Evolutionary conservation across 2,888 invertebrate genomes (phyloP), one percentile per base, ranked within the genome.

Genomic region (Archips crataeganus): DNA sequence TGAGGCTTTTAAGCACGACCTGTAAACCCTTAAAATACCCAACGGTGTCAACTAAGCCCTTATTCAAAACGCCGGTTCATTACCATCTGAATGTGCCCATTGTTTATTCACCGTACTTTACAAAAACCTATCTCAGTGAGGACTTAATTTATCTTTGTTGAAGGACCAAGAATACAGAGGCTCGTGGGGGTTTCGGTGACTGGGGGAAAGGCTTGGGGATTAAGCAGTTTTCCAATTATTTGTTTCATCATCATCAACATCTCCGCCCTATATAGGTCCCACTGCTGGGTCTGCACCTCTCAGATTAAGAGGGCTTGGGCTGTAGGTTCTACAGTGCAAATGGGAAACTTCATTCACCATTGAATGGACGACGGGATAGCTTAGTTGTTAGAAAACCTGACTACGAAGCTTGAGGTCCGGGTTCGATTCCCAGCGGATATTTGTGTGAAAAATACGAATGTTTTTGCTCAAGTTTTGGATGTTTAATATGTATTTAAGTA

Each of bases 31-130:
- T 23, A 2, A 23, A 5, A 4, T 15, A 13, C 62, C 36, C 49
- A 32, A 60, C 71, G 45, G 73, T 73, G 73, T 73, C 2, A 73
- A 10, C 39, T 9, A 10, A 32, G 39, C 11, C 39, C 49, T 42
- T 59, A 73, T 73, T 63, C 73, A 69, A 64, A 64, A 59, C 49
- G 47, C 59, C 23, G 34, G 57, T 73, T 73, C 63, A 73, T 73
- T 73, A 68, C 47, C 68, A 73, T 73, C 63, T 69, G 68, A 73
- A 73, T 73, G 68, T 73, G 59, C 68, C 68, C 68, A 73, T 73
- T 73, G 73, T 73, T 73, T 73, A 73, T 69, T 64, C 51, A 49
- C n/a, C 60, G 59, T 60, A 73, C 73, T 73, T 73, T 68, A 63
- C 73, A 57, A 69, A 73, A 73, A 73, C 73, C 73, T 73, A 73